Percentiles rank a stretch among this genome's conserved stretches.
phyloP scores from a whole-genome alignment of 35 echinoderm and acorn worm genomes.

The Stichopus chloronotus region DNA sequence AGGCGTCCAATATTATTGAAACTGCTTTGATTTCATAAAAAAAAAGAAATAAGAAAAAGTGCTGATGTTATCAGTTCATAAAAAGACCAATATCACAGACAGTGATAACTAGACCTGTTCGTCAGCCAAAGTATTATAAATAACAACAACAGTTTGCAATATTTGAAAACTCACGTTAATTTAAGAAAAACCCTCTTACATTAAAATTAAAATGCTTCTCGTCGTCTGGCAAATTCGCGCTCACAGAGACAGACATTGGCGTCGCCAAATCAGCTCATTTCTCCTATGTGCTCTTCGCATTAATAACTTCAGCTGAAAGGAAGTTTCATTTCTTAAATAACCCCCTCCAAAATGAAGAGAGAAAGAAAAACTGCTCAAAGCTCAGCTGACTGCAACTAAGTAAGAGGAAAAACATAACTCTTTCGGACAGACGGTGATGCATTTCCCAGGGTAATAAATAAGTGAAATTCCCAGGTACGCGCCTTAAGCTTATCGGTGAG shows the following conservation, averaged over 20 bases:
- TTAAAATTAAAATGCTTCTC: not conserved
- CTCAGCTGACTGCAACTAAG: not conserved
- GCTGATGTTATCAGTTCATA: too few relatives aligned
- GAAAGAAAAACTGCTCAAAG: not conserved
- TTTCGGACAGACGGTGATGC: not conserved
- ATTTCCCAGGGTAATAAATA: not conserved
- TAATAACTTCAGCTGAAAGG: not conserved
- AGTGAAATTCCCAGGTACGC: conserved; percentile 18
- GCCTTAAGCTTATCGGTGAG: not conserved
- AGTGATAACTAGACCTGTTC: too few relatives aligned
- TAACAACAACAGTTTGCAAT: too few relatives aligned
- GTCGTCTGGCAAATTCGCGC: not conserved
- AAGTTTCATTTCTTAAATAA: conserved; percentile 19
- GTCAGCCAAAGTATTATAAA: too few relatives aligned
- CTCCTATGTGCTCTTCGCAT: not conserved
- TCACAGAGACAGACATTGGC: conserved; percentile 2
- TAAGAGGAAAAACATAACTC: not conserved
- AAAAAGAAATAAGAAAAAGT: too few relatives aligned
- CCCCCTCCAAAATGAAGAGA: not conserved
- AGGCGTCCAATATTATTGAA: too few relatives aligned
- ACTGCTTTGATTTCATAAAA: too few relatives aligned
- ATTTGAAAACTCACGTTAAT: not conserved
- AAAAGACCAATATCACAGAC: too few relatives aligned
- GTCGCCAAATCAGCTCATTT: not conserved
- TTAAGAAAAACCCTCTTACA: not conserved